Conservation (phyloP, 2,113 vertebrate species). For the Misgurnus mizolepis region DNA sequence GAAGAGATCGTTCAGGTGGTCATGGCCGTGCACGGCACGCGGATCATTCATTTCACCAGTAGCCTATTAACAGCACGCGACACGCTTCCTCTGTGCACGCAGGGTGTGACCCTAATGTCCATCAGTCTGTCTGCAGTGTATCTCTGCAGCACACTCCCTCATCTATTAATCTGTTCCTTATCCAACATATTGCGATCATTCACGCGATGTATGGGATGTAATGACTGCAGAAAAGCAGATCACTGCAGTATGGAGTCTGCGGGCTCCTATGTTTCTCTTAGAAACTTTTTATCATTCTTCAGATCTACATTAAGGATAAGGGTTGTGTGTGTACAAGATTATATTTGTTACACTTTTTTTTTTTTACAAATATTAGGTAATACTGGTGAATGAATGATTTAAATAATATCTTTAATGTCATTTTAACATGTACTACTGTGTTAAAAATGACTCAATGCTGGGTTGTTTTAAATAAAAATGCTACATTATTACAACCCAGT, state of each 20-base stretch:
- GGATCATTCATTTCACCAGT: no score
- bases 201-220: neutral
- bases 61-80: neutral
- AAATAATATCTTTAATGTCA: no score
- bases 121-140: slow-evolving; percentile 22
- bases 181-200: slow-evolving; percentile 32
- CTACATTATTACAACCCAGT: no score
- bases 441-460: no score
- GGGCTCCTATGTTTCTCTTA: slow-evolving; percentile 41
- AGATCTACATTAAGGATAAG: neutral
- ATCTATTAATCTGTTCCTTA: slow-evolving; percentile 3
- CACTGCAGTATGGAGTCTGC: neutral
- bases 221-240: slow-evolving; percentile 27
- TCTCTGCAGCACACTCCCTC: slow-evolving; percentile 24
- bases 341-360: no score
- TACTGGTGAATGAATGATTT: no score
- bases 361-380: no score
- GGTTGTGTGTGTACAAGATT: neutral
- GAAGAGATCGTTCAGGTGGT: neutral
- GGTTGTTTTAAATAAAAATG: no score
- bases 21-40: neutral
- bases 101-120: slow-evolving; percentile 27
- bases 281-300: slow-evolving; percentile 39
- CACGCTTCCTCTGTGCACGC: neutral
- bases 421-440: no score